Evolutionary conservation across 2,113 vertebrate species (phyloP), one percentile per base, ranked within the genome.

Genomic region (Octodon degus): DNA sequence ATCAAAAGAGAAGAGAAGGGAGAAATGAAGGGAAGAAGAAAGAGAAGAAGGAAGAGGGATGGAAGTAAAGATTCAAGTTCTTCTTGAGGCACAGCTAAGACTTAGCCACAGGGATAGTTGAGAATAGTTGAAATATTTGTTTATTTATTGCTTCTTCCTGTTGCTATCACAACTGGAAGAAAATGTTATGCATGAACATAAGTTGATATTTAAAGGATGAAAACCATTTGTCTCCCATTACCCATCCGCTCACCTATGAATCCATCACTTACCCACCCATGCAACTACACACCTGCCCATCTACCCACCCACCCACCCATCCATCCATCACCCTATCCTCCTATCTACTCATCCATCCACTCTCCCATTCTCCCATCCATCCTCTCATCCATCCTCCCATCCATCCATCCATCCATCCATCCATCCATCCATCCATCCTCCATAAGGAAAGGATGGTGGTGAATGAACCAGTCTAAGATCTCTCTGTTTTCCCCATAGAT

Each of bases 191-290:
- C 40, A 87, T 93, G 34, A 34, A 83, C 32, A 17, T 20, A 63
- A 13, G 53, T 81, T 95, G 90, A 91, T 55, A 76, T 55, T 85
- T 86, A 81, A 63, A 85, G 16, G 32, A 53, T 70, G n/a, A 63
- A 80, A 92, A 53, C 7, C 1, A 40, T 62, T 34, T 24, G 12
- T 72, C 47, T 74, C 76, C 50, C 22, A 4, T 50, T 79, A 50
- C 13, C 24, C 74, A 77, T 27, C 25, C 34, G 34, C 67, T 14
- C 32, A 68, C 13, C 67, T 70, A 70, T 63, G 62, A 25, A 8
- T 9, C 68, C 34, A 25, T 25, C 34, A 70, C 34, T 34, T 6
- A 70, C 17, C 34, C 20, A 37, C n/a, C 20, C 70, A 50, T 5
- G 12, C 40, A 77, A 7, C 40, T 8, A 68, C 32, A 16, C 5